A percentile compares a stretch with the other conserved stretches of the same genome.
Conservation (phyloP, 2,113 vertebrate genomes). For the Coracopsis vasa region DNA sequence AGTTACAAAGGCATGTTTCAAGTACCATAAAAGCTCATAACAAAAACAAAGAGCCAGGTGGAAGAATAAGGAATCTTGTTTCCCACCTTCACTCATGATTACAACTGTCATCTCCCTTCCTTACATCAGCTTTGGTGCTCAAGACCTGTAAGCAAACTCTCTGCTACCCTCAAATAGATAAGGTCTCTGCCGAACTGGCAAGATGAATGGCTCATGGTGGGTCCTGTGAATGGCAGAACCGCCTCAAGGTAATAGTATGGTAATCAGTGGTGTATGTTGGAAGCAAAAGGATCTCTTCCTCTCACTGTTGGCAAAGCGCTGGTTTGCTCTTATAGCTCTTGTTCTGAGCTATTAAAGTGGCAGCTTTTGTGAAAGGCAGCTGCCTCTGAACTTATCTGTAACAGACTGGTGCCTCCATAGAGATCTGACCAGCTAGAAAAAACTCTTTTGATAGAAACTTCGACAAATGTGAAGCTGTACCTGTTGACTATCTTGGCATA, state of each 20-base stretch:
- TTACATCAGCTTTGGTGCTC: not conserved
- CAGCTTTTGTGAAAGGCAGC: not conserved
- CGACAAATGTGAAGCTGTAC: not conserved
- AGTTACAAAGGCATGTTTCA: not conserved
- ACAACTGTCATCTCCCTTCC: not conserved
- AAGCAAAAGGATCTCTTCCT: not conserved
- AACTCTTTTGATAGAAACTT: not conserved
- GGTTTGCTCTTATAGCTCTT: not conserved
- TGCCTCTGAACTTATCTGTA: not conserved
- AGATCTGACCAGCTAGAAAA: not conserved
- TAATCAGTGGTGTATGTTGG: not conserved
- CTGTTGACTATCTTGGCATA: not conserved
- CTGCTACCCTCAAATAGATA: not conserved
- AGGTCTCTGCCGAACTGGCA: not conserved
- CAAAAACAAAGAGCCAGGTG: not conserved
- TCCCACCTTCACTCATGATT: accelerated
- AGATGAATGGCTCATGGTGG: not conserved
- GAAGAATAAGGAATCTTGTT: not conserved
- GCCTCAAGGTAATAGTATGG: not conserved
- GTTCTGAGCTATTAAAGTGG: not conserved
- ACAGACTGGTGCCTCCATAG: not conserved
- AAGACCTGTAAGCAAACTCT: not conserved
- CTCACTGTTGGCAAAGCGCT: not conserved
- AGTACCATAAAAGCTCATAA: not conserved
- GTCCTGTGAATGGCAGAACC: not conserved